phyloP scores from a whole-genome alignment of 2,113 vertebrate species.

The Aphyosemion australe region DNA sequence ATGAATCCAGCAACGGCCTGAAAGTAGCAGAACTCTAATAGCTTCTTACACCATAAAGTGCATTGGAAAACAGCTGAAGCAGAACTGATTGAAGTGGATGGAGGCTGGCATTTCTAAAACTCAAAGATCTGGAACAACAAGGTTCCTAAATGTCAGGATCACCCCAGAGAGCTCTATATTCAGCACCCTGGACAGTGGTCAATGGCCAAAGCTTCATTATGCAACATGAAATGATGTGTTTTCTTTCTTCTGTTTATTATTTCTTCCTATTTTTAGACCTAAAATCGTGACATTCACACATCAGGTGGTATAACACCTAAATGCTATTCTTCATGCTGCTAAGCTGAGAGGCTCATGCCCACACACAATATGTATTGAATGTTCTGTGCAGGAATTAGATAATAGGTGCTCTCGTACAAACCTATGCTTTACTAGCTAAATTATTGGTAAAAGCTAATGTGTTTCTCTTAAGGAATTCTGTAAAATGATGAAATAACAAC shows the following conservation, averaged over 20 bases:
- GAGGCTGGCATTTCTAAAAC: neutral
- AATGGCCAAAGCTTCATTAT: neutral
- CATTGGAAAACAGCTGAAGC: neutral
- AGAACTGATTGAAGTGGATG: constrained; percentile 2
- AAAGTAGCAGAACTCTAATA: neutral
- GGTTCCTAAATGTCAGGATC: neutral
- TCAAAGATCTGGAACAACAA: neutral
- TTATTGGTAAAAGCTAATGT: neutral
- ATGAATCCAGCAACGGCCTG: neutral
- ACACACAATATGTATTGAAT: neutral
- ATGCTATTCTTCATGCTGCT: neutral
- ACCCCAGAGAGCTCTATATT: neutral
- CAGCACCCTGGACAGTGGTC: constrained; percentile 25
- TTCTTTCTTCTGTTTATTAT: neutral
- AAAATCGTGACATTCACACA: neutral
- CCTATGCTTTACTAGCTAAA: neutral
- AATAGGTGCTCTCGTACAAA: neutral
- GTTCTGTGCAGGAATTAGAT: neutral
- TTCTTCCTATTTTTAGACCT: neutral
- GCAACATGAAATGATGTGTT: neutral
- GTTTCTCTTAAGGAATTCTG: neutral
- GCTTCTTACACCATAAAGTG: neutral
- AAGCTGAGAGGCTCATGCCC: neutral
- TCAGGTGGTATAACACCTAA: neutral
- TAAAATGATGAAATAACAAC: neutral